A percentile compares a stretch with the other conserved stretches of the same genome.
Evolutionary conservation across 2,888 invertebrate species (phyloP).

Genomic region (Pecten maximus): DNA sequence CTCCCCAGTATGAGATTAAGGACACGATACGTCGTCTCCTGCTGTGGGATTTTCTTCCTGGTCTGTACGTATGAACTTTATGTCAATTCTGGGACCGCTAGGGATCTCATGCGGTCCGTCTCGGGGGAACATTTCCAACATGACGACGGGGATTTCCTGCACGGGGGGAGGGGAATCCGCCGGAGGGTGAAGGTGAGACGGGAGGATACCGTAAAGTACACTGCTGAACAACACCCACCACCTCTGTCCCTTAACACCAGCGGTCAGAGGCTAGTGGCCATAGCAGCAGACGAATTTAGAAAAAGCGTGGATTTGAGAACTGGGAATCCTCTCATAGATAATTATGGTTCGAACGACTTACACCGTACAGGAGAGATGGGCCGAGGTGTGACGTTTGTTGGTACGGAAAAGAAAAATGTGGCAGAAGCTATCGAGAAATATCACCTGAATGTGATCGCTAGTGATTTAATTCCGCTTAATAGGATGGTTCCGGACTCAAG

Average conservation of each 20-base stretch:
- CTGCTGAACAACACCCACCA: background rate
- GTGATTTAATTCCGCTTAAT: conserved; percentile 73
- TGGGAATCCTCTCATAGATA: conserved; percentile 70
- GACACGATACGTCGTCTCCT: conserved; percentile 42
- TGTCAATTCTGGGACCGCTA: conserved; percentile 37
- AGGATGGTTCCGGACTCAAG: conserved; percentile 73
- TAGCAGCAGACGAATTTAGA: conserved; percentile 61
- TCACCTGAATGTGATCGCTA: conserved; percentile 68
- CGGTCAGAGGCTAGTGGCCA: conserved; percentile 30
- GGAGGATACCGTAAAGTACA: background rate
- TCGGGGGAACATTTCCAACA: conserved; percentile 16
- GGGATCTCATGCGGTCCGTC: background rate
- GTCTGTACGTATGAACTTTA: conserved; percentile 51
- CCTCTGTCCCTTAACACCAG: background rate
- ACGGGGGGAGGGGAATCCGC: background rate
- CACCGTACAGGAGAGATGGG: conserved; percentile 69
- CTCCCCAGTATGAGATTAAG: conserved; percentile 47
- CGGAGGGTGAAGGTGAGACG: background rate
- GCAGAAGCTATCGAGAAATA: conserved; percentile 57
- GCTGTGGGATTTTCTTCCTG: conserved; percentile 41
- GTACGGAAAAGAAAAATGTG: conserved; percentile 56
- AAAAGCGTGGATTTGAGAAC: conserved; percentile 58
- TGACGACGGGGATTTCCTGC: background rate
- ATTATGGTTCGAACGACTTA: conserved; percentile 67
- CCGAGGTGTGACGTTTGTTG: conserved; percentile 63